Conservation (phyloP, 2,113 vertebrate species). For the Gnathonemus echidnorhynchus region DNA sequence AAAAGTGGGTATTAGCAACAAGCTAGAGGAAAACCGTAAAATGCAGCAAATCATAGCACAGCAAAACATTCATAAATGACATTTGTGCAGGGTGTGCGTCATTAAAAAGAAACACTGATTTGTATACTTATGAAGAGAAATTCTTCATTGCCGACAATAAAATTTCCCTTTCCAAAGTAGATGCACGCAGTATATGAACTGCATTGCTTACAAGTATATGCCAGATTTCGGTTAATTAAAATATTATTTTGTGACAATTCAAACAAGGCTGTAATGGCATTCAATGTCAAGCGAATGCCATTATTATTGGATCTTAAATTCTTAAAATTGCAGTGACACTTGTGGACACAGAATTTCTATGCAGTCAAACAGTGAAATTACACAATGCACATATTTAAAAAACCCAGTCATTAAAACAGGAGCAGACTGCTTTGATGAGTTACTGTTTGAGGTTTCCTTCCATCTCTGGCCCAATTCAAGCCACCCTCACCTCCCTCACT, state of each 20-base stretch:
- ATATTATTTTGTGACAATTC: neutral
- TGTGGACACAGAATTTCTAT: neutral
- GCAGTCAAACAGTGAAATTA: neutral
- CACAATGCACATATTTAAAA: neutral
- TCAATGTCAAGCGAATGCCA: neutral
- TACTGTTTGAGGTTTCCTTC: neutral
- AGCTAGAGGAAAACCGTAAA: neutral
- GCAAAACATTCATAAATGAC: neutral
- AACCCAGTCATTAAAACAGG: neutral
- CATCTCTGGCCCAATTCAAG: neutral
- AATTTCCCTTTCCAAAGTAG: neutral
- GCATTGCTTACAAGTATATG: neutral
- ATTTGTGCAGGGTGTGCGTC: neutral
- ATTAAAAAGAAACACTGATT: neutral
- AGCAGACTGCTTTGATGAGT: neutral
- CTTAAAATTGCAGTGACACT: neutral
- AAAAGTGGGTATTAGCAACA: neutral
- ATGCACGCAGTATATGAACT: neutral
- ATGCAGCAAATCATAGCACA: neutral
- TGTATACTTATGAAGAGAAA: neutral
- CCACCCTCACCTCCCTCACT: neutral
- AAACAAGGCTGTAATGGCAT: neutral
- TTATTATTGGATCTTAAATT: neutral
- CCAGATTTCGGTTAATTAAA: neutral
- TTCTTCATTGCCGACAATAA: neutral